Conservation (phyloP, 2,888 invertebrate genomes). For the Ochropleura plecta region DNA sequence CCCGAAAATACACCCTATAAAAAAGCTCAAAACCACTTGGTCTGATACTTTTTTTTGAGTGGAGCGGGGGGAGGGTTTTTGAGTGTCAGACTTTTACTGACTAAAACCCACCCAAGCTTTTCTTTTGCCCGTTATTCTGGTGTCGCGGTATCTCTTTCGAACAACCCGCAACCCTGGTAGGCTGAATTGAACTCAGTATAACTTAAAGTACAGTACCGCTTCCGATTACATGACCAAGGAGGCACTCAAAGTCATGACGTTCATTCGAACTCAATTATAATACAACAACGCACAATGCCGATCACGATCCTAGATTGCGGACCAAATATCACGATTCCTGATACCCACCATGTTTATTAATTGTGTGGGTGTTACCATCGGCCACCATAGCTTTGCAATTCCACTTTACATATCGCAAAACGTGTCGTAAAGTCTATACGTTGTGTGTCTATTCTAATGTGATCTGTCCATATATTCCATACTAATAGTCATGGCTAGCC, state of each 20-base stretch:
- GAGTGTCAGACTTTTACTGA: no score
- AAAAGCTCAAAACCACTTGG: not conserved
- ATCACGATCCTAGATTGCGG: slow-evolving; percentile 38
- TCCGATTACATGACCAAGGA: not conserved
- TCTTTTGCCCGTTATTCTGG: no score
- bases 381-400: slow-evolving; percentile 19
- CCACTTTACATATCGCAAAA: slow-evolving; percentile 43
- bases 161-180: no score
- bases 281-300: slow-evolving; percentile 15
- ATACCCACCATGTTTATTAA: slow-evolving; percentile 40
- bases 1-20: no score
- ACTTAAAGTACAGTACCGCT: not conserved
- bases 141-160: no score
- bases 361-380: slow-evolving; percentile 30
- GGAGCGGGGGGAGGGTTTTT: no score
- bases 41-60: no score
- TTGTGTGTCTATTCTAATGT: slow-evolving; percentile 40
- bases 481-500: not conserved
- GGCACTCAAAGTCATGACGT: not conserved
- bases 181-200: no score
- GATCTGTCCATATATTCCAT: slow-evolving; percentile 10
- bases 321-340: slow-evolving; percentile 41
- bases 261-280: slow-evolving; percentile 17
- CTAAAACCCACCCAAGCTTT: no score
- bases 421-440: slow-evolving; percentile 27